Evolutionary conservation across 2,797 vertebrate species (phyloP).

Genomic region (Microtus obscurus): DNA sequence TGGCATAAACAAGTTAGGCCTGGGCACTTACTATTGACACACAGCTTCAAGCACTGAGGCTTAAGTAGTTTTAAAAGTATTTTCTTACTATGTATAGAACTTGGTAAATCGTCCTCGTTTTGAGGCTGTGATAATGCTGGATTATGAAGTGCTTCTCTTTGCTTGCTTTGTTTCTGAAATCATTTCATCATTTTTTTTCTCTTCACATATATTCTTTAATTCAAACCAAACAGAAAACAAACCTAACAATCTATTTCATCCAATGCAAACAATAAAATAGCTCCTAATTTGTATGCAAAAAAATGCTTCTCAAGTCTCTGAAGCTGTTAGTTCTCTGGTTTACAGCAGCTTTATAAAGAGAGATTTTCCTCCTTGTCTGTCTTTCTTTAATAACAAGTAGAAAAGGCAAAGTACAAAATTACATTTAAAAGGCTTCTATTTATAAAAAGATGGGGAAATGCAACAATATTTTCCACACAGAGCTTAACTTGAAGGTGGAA

Average conservation of each 20-base stretch:
- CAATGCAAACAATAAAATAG: conserved; percentile 19
- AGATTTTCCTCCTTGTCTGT: conserved; percentile 18
- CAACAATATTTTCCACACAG: not conserved
- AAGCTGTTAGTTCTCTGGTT: conserved; percentile 15
- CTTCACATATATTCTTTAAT: not conserved
- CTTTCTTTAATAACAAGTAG: conserved; percentile 7
- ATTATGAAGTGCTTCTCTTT: not conserved
- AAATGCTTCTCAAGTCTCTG: not conserved
- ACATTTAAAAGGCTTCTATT: conserved; percentile 9
- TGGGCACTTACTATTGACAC: not conserved
- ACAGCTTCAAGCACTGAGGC: not conserved
- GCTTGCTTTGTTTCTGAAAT: not conserved
- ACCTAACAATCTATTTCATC: conserved; percentile 3
- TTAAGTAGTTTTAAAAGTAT: conserved; percentile 24
- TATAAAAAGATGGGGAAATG: conserved; percentile 50
- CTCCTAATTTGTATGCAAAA: conserved; percentile 53
- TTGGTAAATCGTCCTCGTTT: not conserved
- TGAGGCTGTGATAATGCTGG: not conserved
- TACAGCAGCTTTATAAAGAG: not conserved
- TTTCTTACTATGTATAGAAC: conserved; percentile 15
- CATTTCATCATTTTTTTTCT: not conserved
- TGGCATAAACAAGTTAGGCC: not conserved
- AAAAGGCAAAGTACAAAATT: not conserved
- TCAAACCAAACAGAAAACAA: conserved; percentile 52
- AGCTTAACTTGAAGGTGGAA: not conserved